These are phyloP conservation scores for Hypocryptadius cinnamomeus DNA, from an alignment of 2,113 vertebrate species.

Conservation along the genomic window DNA sequence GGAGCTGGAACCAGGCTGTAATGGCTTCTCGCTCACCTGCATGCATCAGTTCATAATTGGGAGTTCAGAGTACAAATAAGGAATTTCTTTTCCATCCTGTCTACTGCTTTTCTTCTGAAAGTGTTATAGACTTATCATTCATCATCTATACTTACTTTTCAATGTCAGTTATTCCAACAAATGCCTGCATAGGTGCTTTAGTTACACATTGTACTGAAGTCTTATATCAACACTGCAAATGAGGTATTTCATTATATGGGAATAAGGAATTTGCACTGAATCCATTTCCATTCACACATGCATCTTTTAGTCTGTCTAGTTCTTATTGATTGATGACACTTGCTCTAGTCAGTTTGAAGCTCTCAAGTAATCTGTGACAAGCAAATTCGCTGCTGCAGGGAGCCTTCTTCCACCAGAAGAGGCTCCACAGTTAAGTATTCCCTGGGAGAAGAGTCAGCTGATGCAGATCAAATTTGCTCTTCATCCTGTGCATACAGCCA, in stretches of 20 bases:
- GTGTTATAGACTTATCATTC: neutral
- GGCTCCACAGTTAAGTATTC: neutral
- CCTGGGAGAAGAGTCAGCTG: neutral
- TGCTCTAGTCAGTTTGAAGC: neutral
- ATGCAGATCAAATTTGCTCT: neutral
- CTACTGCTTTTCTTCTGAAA: neutral
- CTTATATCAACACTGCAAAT: neutral
- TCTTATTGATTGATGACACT: neutral
- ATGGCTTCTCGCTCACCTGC: neutral
- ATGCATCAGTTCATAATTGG: neutral
- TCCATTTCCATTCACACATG: neutral
- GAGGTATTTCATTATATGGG: neutral
- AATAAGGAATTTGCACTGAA: neutral
- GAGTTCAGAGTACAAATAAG: neutral
- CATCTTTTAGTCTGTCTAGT: neutral
- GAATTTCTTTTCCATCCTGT: neutral
- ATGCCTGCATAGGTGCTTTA: neutral
- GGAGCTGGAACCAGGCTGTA: neutral
- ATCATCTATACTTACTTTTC: neutral
- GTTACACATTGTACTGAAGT: neutral
- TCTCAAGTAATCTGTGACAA: neutral
- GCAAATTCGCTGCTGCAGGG: neutral
- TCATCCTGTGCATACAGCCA: neutral
- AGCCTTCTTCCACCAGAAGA: neutral
- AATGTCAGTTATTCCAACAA: neutral